Conservation (phyloP, 2,797 vertebrate species). For the Pterois miles region DNA sequence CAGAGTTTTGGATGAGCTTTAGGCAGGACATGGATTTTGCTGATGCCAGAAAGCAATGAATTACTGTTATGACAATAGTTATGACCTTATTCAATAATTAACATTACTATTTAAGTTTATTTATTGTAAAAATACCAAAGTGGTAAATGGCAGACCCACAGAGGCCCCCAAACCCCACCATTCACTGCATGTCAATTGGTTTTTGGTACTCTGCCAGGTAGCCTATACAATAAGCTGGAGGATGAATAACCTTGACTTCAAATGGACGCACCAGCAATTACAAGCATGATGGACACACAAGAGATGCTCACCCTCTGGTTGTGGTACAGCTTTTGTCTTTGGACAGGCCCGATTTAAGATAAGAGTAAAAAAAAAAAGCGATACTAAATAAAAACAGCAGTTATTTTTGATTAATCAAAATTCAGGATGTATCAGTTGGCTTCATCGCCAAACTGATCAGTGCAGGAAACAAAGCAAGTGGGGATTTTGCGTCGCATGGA, state of each 20-base stretch:
- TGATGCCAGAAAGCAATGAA: too few species aligned
- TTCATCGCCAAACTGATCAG: neutral
- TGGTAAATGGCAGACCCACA: neutral
- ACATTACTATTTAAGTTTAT: neutral
- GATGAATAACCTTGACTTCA: neutral
- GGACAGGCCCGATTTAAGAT: neutral
- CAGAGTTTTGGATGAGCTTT: too few species aligned
- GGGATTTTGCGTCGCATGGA: neutral
- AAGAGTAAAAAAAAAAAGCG: neutral
- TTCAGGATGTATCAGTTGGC: neutral
- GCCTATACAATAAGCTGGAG: neutral
- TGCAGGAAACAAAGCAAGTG: neutral
- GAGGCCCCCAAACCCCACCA: neutral
- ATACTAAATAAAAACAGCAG: neutral
- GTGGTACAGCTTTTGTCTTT: neutral
- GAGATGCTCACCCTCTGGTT: neutral
- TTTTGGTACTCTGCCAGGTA: neutral
- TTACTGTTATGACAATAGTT: too few species aligned
- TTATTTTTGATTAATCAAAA: neutral
- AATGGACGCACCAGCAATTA: neutral
- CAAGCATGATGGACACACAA: neutral
- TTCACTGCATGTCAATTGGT: neutral
- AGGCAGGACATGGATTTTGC: too few species aligned
- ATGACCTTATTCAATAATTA: neutral
- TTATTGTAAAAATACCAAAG: neutral